Base-by-base conservation (phyloP, 92 coral and sea anemone genomes). In the Umimayanthus chanpuru region DNA sequence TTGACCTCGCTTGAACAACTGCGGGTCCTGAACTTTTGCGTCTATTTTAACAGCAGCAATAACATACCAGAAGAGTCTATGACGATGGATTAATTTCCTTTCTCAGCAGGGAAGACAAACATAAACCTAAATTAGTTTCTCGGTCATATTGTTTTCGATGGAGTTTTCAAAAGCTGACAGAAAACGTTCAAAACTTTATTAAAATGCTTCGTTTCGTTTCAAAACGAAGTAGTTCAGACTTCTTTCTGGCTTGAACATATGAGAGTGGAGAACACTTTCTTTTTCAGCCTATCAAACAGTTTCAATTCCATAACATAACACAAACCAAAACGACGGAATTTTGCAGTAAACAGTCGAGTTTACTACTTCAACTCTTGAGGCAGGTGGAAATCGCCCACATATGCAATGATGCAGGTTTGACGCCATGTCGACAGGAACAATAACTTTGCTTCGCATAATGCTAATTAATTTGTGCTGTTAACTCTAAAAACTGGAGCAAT, bases 321-420 rank as follows among this genome's bases (percentile, higher is more conserved):
- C 73, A 28, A 7, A 11, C 30, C 23, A 43, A 43, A 50, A 29
- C 77, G 28, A 61, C 10, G 74, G 21, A 70, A 49, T n/a, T 11
- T 3, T 25, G 38, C 50, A n/a, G 32, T 28, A 49, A 28, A 32
- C 43, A 16, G 16, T 11, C 30, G 32, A 23, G 64, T 3, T 30
- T 70, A 3, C 64, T 16, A 10, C 14, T 53, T 40, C 15, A 47
- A 10, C 14, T 61, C 4, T 61, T 81, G 29, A 30, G 18, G 78
- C 87, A 83, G 87, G 87, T 83, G 87, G 1, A 68, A 80, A 7
- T 30, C 18, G 71, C 87, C 39, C 87, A 74, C 78, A 83, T 67
- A 28, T 3, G 25, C 78, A 83, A 83, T 29, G 23, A 70, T 9
- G 28, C 38, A 83, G 36, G 23, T 9, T 40, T 49, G 76, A 81